phyloP scores from a whole-genome alignment of 2,797 vertebrate species.

The Carduelis carduelis region DNA sequence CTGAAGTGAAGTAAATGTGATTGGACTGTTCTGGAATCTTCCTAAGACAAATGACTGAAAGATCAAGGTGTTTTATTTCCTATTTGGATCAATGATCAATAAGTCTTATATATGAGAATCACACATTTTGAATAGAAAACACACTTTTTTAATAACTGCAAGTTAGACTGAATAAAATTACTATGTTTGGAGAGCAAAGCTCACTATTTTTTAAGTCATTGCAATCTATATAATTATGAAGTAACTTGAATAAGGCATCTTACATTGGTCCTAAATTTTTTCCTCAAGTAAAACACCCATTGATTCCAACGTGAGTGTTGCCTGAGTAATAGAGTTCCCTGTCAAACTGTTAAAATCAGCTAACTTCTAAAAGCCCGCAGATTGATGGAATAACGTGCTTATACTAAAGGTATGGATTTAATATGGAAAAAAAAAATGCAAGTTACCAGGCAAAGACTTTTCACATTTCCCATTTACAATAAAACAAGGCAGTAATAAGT shows the following conservation, averaged over 20 bases:
- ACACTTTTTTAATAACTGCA: constrained; percentile 10
- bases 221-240: constrained; percentile 16
- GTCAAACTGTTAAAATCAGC: constrained; percentile 45
- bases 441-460: not conserved
- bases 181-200: constrained; percentile 14
- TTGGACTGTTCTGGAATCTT: constrained; percentile 34
- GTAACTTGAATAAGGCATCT: constrained; percentile 55
- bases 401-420: not conserved
- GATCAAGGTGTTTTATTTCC: constrained; percentile 54
- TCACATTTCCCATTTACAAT: not conserved
- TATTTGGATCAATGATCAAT: constrained; percentile 39
- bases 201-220: constrained; percentile 22
- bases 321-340: constrained; percentile 44
- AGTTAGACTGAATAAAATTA: not conserved
- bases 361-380: constrained; percentile 21
- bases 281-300: constrained; percentile 33
- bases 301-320: constrained; percentile 34
- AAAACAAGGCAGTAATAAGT: not conserved
- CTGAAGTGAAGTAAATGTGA: not conserved
- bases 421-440: not conserved
- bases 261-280: constrained; percentile 27
- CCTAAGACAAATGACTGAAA: constrained; percentile 34
- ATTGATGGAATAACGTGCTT: not conserved
- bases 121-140: not conserved
- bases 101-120: not conserved